Evolutionary conservation across 2,113 vertebrate species (phyloP).

Genomic region (Dasyurus viverrinus): DNA sequence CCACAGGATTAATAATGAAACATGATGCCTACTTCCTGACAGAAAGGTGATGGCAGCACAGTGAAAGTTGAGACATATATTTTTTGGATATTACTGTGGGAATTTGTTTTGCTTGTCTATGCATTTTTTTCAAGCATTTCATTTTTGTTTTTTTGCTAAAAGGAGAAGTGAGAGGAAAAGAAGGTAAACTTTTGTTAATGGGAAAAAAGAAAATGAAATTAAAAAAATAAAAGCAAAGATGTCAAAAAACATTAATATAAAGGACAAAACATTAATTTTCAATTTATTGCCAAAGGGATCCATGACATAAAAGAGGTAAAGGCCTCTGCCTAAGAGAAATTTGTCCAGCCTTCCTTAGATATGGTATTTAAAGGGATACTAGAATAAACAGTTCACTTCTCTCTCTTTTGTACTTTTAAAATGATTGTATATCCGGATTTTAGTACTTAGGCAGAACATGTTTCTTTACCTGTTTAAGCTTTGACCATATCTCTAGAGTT

Average conservation of each 20-base stretch:
- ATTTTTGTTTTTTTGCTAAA: neutral
- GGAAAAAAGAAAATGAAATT: neutral
- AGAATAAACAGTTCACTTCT: slow-evolving; percentile 15
- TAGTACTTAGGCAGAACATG: neutral
- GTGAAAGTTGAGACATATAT: neutral
- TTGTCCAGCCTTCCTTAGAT: neutral
- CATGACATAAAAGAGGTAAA: neutral
- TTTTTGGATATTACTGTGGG: neutral
- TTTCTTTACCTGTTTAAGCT: neutral
- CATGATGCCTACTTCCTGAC: neutral
- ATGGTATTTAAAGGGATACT: neutral
- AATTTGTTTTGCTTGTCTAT: neutral
- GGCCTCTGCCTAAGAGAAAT: neutral
- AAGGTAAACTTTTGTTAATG: neutral
- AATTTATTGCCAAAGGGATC: neutral
- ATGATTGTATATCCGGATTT: neutral
- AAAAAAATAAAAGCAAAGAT: neutral
- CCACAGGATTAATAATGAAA: neutral
- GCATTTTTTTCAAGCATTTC: neutral
- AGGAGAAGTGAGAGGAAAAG: neutral
- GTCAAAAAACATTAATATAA: neutral
- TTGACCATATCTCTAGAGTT: neutral
- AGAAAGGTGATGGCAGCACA: neutral
- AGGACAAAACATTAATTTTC: neutral
- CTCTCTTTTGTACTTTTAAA: slow-evolving; percentile 25